Conservation (phyloP, 2,888 invertebrate genomes). For the Phalangium opilio region DNA sequence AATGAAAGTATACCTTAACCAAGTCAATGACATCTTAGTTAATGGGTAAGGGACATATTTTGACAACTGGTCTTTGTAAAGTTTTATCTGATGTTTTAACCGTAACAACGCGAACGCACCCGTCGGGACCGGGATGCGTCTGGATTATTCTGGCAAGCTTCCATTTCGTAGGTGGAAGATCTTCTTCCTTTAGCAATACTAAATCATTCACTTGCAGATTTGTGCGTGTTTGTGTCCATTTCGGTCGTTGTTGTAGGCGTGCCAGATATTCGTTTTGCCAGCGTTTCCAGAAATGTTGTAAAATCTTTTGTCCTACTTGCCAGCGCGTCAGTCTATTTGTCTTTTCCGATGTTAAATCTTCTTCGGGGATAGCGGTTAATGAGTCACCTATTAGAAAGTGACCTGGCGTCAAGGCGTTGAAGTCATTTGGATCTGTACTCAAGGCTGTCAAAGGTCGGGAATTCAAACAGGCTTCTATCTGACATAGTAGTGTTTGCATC, state of each 20-base stretch:
- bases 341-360: conserved; percentile 15
- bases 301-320: conserved; percentile 12
- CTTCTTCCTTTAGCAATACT: conserved; percentile 3
- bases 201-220: conserved; percentile 18
- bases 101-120: background rate
- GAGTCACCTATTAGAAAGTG: conserved; percentile 25
- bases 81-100: background rate
- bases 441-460: conserved; percentile 23
- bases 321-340: conserved; percentile 20
- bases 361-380: conserved; percentile 20
- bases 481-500: conserved; percentile 23
- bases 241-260: conserved; percentile 21
- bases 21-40: too few relatives aligned
- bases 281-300: conserved; percentile 9
- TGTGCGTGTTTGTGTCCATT: too few relatives aligned
- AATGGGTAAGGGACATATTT: background rate
- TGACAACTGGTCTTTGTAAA: background rate
- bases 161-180: conserved; percentile 2
- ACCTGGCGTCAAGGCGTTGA: conserved; percentile 23
- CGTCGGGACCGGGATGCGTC: background rate
- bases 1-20: too few relatives aligned
- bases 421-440: conserved; percentile 21
- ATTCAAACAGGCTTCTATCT: conserved; percentile 25
- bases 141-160: background rate
- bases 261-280: conserved; percentile 23